Conservation (phyloP, 2,888 invertebrate species). For the Mimachlamys varia region DNA sequence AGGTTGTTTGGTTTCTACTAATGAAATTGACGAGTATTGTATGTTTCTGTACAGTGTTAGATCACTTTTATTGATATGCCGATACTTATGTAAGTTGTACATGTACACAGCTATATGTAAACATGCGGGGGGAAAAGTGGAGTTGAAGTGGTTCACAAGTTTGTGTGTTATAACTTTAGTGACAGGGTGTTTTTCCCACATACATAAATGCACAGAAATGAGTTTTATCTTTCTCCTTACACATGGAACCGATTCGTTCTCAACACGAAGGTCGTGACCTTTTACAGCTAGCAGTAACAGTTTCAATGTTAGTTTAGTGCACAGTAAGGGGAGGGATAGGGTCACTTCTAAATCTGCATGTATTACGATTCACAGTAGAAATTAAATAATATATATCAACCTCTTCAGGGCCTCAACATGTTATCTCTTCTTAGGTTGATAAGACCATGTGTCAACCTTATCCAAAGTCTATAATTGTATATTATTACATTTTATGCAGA, state of each 20-base stretch:
- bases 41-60: not conserved
- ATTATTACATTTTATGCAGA: not conserved
- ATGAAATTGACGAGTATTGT: not conserved
- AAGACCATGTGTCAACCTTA: not conserved
- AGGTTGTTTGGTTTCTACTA: not conserved
- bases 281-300: not conserved
- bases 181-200: conserved; percentile 6
- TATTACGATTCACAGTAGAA: not conserved
- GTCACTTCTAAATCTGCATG: not conserved
- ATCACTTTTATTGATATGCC: not conserved
- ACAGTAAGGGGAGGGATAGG: not conserved
- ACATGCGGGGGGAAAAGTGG: not conserved
- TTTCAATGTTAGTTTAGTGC: not conserved
- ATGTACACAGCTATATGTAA: not conserved
- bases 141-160: not conserved
- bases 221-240: not conserved
- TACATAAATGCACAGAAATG: not conserved
- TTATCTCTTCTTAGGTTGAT: not conserved
- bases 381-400: not conserved
- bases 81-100: not conserved
- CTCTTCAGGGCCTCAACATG: not conserved
- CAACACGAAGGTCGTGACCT: not conserved
- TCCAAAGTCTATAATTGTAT: not conserved
- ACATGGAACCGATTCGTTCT: not conserved
- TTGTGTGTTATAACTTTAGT: not conserved